Evolutionary conservation across 2,888 invertebrate genomes (phyloP).

Genomic region (Steinernema hermaphroditum): DNA sequence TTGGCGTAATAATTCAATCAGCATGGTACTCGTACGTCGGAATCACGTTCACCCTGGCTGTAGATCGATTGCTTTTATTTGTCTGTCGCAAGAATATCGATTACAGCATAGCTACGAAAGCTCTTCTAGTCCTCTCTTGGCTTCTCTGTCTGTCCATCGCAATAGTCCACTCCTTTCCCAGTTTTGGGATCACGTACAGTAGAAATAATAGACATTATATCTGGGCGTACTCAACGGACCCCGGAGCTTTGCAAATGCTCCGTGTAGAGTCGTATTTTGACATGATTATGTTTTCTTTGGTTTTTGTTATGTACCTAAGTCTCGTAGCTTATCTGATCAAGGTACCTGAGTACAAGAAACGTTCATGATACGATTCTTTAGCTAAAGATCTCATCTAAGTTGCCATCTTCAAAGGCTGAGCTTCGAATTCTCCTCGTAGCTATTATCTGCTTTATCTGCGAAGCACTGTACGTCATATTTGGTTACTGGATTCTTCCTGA

Average conservation of each 20-base stretch:
- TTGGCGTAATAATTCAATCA: background rate
- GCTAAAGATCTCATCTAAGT: too few relatives aligned
- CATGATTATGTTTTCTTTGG: background rate
- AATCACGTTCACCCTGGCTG: background rate
- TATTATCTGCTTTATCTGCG: background rate
- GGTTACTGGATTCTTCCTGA: background rate
- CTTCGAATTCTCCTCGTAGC: background rate
- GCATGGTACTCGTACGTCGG: background rate
- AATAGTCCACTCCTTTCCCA: background rate
- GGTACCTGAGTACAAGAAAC: background rate
- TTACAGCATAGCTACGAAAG: background rate
- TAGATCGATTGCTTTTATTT: background rate
- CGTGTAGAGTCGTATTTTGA: background rate
- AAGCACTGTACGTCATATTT: background rate
- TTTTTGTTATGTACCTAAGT: background rate
- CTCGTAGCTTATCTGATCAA: background rate
- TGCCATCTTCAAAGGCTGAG: background rate
- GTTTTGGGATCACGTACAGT: background rate
- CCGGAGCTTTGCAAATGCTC: background rate
- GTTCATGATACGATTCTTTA: too few relatives aligned
- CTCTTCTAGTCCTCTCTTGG: background rate
- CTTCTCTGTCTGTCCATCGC: background rate
- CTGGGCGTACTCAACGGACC: background rate
- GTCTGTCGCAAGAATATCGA: background rate
- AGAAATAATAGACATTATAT: background rate